Evolutionary conservation across 2,113 vertebrate genomes (phyloP), one percentile per base, ranked within the genome.

Genomic region (Planiliza haematocheilus): DNA sequence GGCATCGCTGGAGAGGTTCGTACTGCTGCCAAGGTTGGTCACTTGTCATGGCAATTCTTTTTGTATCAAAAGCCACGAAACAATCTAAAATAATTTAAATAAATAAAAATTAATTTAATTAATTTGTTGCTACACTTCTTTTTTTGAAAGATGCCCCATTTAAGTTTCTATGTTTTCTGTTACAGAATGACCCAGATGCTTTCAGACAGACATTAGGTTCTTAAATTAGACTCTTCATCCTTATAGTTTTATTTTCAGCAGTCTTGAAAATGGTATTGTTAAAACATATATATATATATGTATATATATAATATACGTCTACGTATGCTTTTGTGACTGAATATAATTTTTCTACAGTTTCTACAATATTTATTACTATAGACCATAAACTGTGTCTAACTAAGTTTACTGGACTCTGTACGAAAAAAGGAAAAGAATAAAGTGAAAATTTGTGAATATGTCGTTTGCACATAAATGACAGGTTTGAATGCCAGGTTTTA

Each of bases 51-150:
- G 92, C 94, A 95, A 95, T 95, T 93, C 90, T 88, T 94, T 94
- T 93, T 30, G 5, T 30, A 94, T 95, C 94, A 95, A 95, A 96
- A 95, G 93, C 94, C 91, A 85, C 45, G 13, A 91, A 95, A 95
- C 93, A 46, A 8, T 46, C 10, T 39, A 30, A 36, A 61, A 72
- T 37, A 49, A 67, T 60, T 45, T 9, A 37, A 65, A 76, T 37
- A 24, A 20, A 21, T 45, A 59, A 70, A 30, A 66, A n/a, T n/a
- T n/a, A n/a, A n/a, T n/a, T n/a, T n/a, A n/a, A n/a, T n/a, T n/a
- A n/a, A n/a, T n/a, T 24, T 0, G 88, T 91, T 52, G 65, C 87
- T 93, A 90, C 94, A 95, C 92, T 92, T 95, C 24, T 30, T 92
- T 93, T 56, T 60, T 10, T 17, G 4, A 8, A 10, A 30, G 89